phyloP scores from a whole-genome alignment of 1,140 invertebrate genomes.

The Drosophila subpulchrella region DNA sequence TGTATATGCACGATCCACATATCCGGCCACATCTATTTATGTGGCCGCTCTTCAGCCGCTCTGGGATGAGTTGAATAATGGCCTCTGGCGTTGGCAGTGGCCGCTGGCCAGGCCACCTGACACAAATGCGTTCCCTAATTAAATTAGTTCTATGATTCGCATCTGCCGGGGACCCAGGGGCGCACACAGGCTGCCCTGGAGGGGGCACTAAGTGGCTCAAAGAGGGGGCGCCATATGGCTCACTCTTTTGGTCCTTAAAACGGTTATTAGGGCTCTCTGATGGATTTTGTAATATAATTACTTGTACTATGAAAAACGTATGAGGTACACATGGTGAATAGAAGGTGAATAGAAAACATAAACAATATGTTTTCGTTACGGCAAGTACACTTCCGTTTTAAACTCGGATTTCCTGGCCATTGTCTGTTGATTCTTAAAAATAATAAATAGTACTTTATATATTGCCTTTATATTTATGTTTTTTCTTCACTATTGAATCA shows the following conservation, averaged over 20 bases:
- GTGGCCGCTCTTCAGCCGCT: slow-evolving; percentile 15
- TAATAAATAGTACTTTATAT: no score
- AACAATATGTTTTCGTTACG: no score
- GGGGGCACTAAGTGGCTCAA: not conserved
- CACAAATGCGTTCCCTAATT: slow-evolving; percentile 50
- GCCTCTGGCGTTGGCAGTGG: slow-evolving; percentile 24
- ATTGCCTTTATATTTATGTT: no score
- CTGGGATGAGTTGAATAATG: slow-evolving; percentile 45
- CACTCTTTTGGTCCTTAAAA: not conserved
- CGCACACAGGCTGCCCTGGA: not conserved
- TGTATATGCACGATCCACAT: slow-evolving; percentile 3
- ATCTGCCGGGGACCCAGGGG: slow-evolving; percentile 8
- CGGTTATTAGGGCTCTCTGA: not conserved
- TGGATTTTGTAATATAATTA: not conserved
- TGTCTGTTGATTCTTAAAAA: no score
- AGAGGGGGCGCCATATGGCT: not conserved
- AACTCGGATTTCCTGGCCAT: no score
- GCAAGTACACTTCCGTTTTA: no score
- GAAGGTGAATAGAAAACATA: no score
- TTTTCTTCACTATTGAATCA: no score
- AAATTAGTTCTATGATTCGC: slow-evolving; percentile 50
- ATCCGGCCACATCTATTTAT: slow-evolving; percentile 23
- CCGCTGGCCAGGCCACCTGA: slow-evolving; percentile 34
- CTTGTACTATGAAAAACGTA: not conserved
- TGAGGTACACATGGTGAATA: no score